A percentile compares a stretch with the other conserved stretches of the same genome.
These are phyloP conservation scores for Siphlonurus alternatus DNA, from an alignment of 2,888 invertebrate genomes.

Conservation along the genomic window DNA sequence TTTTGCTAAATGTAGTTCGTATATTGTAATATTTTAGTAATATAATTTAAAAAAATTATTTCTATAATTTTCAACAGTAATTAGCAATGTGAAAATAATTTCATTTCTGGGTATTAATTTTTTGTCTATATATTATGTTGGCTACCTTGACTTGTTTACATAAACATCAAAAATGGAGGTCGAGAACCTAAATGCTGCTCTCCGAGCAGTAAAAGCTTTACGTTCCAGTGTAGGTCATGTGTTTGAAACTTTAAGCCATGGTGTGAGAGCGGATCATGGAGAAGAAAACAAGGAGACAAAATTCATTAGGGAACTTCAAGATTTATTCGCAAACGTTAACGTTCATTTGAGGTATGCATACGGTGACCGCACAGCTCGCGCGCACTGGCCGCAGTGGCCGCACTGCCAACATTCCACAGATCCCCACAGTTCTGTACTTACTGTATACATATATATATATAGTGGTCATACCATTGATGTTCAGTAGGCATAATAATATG, in stretches of 20 bases:
- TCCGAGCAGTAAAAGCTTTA: slow-evolving; percentile 57
- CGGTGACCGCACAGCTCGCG: slow-evolving; percentile 3
- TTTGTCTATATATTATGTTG: no score
- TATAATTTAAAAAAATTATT: no score
- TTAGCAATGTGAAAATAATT: no score
- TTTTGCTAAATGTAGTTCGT: no score
- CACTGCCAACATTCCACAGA: not conserved
- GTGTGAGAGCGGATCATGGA: slow-evolving; percentile 58
- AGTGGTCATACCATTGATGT: not conserved
- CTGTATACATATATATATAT: not conserved
- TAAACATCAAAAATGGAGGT: not conserved
- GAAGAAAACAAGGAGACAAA: slow-evolving; percentile 56
- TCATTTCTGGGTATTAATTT: no score
- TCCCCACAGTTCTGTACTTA: not conserved
- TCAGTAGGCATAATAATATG: not conserved
- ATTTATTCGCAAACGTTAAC: slow-evolving; percentile 61
- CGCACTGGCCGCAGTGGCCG: not conserved
- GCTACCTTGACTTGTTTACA: not conserved
- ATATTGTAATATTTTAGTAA: no score
- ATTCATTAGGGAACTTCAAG: slow-evolving; percentile 57
- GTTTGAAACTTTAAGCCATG: slow-evolving; percentile 70
- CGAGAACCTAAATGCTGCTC: slow-evolving; percentile 54
- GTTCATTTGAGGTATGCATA: slow-evolving; percentile 58
- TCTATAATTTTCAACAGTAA: no score
- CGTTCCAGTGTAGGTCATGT: slow-evolving; percentile 71